Base-by-base conservation (phyloP, 2,113 vertebrate species). In the Vimba vimba region DNA sequence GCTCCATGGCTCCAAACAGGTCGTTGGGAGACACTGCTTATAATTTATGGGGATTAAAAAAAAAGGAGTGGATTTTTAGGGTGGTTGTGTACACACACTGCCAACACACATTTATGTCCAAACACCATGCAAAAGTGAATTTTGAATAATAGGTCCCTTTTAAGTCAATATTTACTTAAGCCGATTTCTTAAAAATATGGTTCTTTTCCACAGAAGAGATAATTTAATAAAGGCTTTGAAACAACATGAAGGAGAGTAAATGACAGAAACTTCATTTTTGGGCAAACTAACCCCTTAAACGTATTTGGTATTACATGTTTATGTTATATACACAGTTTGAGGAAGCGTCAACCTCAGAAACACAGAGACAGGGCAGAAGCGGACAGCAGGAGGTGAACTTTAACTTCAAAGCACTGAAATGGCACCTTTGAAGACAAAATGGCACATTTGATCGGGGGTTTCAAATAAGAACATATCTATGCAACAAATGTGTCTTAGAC, bases 351-450 rank as follows among this genome's bases (percentile, higher is more conserved):
- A 45, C 62, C 12, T 84, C 62, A 84, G 50, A 84, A 83, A 68
- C 4, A 33, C n/a, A 43, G 39, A 69, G 60, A 52, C 7, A 71
- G 52, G 50, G 57, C n/a, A 23, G 4, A 27, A 69, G 45, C n/a
- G 69, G 83, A 60, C 17, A 68, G 36, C 23, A 73, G 76, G 69
- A 66, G 47, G 86, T 82, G 85, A 84, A 21, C 84, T 85, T 77
- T 88, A 85, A 86, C 66, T 88, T 88, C 85, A 88, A 89, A 91
- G 86, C 25, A 17, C 52, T 78, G 13, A 74, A 66, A 82, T 86
- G 68, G 68, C 82, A 89, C 83, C 83, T 86, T 71, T 4, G 43
- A 76, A 85, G 60, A 62, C 19, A 43, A 60, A 19, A 13, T 55
- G 30, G 47, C 30, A 12, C 30, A 68, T 33, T 9, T 81, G 47